These are phyloP conservation scores for Penaeus chinensis DNA, from an alignment of 1,140 invertebrate genomes.

Conservation along the genomic window DNA sequence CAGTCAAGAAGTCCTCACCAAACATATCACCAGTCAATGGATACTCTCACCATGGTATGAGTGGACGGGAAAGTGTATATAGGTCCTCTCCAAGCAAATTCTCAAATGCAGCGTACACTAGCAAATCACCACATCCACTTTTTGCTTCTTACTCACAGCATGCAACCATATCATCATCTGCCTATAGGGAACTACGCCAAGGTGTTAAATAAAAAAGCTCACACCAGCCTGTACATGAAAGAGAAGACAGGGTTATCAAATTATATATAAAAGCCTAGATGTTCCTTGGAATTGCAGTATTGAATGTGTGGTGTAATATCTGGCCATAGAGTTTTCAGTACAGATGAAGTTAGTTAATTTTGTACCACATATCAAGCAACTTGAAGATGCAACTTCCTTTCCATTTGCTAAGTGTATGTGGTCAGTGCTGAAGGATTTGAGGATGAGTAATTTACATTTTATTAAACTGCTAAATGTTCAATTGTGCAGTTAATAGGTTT, in stretches of 20 bases:
- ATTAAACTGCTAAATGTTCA: no score
- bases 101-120: neutral
- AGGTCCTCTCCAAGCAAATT: constrained; percentile 47
- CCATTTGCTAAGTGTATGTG: no score
- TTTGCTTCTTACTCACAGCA: constrained; percentile 55
- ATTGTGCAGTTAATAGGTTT: no score
- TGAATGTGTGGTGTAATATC: no score
- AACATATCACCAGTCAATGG: constrained; percentile 42
- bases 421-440: no score
- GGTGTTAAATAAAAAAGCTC: constrained; percentile 40
- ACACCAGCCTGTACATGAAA: neutral
- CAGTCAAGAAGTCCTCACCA: constrained; percentile 35
- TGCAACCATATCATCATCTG: constrained; percentile 52
- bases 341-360: no score
- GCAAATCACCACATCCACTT: constrained; percentile 37
- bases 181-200: constrained; percentile 55
- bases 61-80: constrained; percentile 11
- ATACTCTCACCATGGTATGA: neutral
- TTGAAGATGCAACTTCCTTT: no score
- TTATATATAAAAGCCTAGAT: neutral
- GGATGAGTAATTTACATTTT: no score
- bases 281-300: no score
- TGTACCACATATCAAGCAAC: no score
- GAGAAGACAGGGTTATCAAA: neutral
- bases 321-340: no score